Conservation (phyloP, 2,113 vertebrate genomes). For the Argyrosomus japonicus region DNA sequence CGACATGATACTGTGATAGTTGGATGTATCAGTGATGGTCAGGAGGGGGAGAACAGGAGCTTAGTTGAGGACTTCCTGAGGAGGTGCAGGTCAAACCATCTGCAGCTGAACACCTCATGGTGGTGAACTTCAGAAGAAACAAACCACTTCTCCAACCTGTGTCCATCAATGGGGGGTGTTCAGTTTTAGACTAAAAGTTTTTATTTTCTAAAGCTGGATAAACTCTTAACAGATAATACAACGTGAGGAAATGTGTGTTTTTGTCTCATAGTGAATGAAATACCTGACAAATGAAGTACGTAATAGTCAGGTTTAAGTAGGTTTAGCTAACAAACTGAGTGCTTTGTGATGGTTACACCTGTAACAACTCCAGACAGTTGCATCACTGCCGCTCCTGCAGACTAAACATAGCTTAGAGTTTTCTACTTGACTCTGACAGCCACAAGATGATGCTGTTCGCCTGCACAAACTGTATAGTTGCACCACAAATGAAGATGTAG, state of each 20-base stretch:
- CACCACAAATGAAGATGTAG: neutral
- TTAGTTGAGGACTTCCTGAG: too few species aligned
- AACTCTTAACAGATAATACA: too few species aligned
- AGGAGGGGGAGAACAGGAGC: too few species aligned
- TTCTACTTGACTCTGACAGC: neutral
- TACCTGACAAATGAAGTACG: neutral
- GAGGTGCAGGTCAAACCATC: too few species aligned
- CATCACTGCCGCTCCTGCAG: neutral
- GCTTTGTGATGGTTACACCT: neutral
- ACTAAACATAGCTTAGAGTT: neutral
- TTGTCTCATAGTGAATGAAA: neutral
- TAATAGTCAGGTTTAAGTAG: neutral
- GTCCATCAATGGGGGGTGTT: too few species aligned
- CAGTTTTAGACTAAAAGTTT: too few species aligned
- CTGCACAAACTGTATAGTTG: neutral
- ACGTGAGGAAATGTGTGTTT: neutral
- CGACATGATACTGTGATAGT: too few species aligned
- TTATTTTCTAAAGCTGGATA: too few species aligned
- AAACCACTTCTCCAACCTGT: too few species aligned
- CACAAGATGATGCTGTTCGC: slow-evolving; percentile 58
- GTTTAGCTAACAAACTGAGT: neutral
- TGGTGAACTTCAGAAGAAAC: too few species aligned
- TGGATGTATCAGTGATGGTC: too few species aligned
- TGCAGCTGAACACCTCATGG: too few species aligned
- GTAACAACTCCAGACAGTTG: neutral